Evolutionary conservation across 1,140 invertebrate species (phyloP), one percentile per base, ranked within the genome.

Genomic region (Ylistrum balloti): DNA sequence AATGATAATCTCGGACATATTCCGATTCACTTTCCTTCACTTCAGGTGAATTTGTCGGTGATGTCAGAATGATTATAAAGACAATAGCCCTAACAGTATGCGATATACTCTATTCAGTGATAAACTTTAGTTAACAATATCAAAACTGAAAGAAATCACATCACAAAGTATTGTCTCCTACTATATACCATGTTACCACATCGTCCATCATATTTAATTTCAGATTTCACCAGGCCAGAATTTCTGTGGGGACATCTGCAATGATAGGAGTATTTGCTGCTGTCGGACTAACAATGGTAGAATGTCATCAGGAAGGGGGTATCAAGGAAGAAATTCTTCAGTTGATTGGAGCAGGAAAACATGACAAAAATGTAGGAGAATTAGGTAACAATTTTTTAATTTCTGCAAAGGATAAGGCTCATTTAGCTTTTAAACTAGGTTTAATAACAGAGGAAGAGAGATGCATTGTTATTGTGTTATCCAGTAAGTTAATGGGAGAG

Each of bases 251-350:
- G n/a, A 28, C 22, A 74, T 1, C 56, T 74, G 56, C n/a, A 28
- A 28, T 74, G 56, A 28, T 74, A 28, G 56, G 56, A 3, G n/a
- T 74, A 74, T 74, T 74, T 17, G 56, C 22, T 28, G 56, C 56
- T n/a, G 56, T 11, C n/a, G 56, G 56, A 74, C 22, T 74, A 0
- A 28, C 20, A 1, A 74, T 74, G 56, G 22, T 48, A 20, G 15
- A 48, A 2, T 17, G n/a, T 45, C 9, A 74, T 74, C 22, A 15
- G 22, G 28, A 74, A n/a, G n/a, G 28, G 28, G n/a, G 28, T 11
- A n/a, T 74, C n/a, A 74, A 74, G n/a, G n/a, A 22, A 74, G 56
- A 74, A 74, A 74, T 74, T 74, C 56, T 74, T 74, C 1, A 28
- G 3, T 74, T 74, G 13, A 74, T 74, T 9, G 56, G 1, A 74